Evolutionary conservation across 2,113 vertebrate genomes (phyloP), one percentile per base, ranked within the genome.

Genomic region (Mystacornis crossleyi): DNA sequence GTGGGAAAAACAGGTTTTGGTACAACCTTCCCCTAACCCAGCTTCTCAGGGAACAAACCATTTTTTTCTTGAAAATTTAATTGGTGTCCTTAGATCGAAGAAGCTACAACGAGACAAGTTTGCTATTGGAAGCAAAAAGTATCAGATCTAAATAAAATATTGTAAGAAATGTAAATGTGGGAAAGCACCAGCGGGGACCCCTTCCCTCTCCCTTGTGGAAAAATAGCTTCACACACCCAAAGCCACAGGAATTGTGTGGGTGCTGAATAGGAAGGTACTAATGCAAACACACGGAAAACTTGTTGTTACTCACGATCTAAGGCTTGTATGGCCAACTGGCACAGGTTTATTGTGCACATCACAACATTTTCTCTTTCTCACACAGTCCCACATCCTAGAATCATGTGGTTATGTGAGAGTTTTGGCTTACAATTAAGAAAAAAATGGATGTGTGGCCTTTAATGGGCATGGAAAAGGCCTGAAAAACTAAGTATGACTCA

Each of bases 201-300:
- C 53, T 86, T 95, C 77, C 73, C 89, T 94, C 53, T 91, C 65
- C 93, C 55, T 80, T 1, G 0, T 89, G 86, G 95, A 95, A 89
- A 94, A 95, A 95, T 29, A 95, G 80, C 61, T 95, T 91, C 93
- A 93, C 91, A 96, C 86, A 72, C 94, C 93, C 94, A 96, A 97
- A 96, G 95, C 94, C 96, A 95, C 94, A 97, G 77, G 95, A 97
- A 95, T 94, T 95, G 89, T 95, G 94, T 95, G 96, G 94, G 94
- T 95, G 91, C 93, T 94, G 77, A 95, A 94, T 65, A 96, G 96
- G 89, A 97, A 96, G 83, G 81, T 42, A 86, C 73, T 95, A 95
- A 97, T 91, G 93, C 12, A 64, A 95, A 95, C 86, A 87, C 83
- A 95, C 2, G 6, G 94, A 93, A 91, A 95, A 87, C 77, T 81